Conservation (phyloP, 2,113 vertebrate species). For the Progne subis region DNA sequence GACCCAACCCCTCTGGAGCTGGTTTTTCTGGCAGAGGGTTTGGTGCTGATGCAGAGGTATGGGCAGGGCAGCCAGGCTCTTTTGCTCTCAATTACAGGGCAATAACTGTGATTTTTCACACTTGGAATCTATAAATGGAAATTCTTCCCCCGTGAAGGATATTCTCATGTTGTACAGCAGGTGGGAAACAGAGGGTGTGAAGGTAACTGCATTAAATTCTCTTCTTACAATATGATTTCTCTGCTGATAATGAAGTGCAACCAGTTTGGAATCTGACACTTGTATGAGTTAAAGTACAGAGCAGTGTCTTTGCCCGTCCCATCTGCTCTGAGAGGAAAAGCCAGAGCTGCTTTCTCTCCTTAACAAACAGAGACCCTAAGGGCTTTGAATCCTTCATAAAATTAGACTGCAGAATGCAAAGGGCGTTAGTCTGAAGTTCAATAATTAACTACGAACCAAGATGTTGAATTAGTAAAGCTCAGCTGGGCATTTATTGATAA, state of each 20-base stretch:
- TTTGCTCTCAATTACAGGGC: background rate
- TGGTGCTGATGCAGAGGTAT: background rate
- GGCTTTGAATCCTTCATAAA: background rate
- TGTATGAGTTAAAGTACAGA: background rate
- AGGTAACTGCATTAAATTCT: background rate
- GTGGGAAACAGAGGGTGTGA: background rate
- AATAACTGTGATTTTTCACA: background rate
- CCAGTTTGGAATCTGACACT: background rate
- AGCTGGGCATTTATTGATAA: background rate
- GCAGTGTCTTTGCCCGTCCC: background rate
- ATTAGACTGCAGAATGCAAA: slow-evolving; percentile 9
- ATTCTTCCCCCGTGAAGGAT: background rate
- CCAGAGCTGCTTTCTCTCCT: background rate
- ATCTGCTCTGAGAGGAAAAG: background rate
- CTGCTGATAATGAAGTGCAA: background rate
- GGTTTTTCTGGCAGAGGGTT: background rate
- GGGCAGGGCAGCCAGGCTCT: background rate
- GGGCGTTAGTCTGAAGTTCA: background rate
- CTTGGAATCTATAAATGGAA: background rate
- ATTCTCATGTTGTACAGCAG: background rate
- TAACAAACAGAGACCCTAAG: background rate
- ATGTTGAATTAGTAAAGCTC: background rate
- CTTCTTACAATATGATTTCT: background rate
- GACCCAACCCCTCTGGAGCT: background rate
- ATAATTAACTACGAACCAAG: slow-evolving; percentile 14